Evolutionary conservation across 2,113 vertebrate species (phyloP).

Genomic region (Hirundichthys speculiger): DNA sequence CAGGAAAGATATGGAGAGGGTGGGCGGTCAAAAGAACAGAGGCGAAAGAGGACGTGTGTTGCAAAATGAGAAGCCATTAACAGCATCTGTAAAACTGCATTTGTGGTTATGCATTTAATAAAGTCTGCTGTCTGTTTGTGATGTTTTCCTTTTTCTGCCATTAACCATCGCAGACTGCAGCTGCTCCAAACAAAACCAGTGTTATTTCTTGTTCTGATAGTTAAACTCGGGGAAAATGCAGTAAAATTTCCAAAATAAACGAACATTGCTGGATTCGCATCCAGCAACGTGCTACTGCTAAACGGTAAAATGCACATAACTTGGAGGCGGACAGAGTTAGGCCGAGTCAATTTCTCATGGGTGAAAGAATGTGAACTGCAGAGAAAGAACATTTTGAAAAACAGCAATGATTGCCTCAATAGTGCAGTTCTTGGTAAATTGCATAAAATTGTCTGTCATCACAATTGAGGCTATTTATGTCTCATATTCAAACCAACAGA

Average conservation of each 20-base stretch:
- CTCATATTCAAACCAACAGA: conserved; percentile 20
- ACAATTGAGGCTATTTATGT: conserved; percentile 31
- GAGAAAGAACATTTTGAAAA: conserved; percentile 26
- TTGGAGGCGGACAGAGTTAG: background rate
- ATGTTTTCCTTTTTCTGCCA: too few species aligned
- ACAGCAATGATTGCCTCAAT: conserved; percentile 50
- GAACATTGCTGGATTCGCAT: conserved; percentile 49
- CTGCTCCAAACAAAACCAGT: conserved; percentile 20
- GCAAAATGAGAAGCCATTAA: too few species aligned
- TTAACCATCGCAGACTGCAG: too few species aligned
- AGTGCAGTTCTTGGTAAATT: conserved; percentile 57
- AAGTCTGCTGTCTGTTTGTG: too few species aligned
- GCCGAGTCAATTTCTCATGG: conserved; percentile 52
- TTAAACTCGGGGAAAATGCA: conserved; percentile 39
- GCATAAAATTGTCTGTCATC: conserved; percentile 47
- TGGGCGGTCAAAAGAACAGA: conserved; percentile 18
- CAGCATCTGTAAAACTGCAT: too few species aligned
- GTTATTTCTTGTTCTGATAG: background rate
- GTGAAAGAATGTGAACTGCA: conserved; percentile 34
- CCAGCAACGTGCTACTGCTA: conserved; percentile 30
- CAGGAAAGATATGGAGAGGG: conserved; percentile 21
- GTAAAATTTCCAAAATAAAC: conserved; percentile 57
- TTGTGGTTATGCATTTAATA: too few species aligned
- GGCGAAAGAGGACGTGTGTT: background rate
- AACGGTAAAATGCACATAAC: conserved; percentile 47